Base-by-base conservation (phyloP, 1,140 invertebrate genomes). In the Formica exsecta region DNA sequence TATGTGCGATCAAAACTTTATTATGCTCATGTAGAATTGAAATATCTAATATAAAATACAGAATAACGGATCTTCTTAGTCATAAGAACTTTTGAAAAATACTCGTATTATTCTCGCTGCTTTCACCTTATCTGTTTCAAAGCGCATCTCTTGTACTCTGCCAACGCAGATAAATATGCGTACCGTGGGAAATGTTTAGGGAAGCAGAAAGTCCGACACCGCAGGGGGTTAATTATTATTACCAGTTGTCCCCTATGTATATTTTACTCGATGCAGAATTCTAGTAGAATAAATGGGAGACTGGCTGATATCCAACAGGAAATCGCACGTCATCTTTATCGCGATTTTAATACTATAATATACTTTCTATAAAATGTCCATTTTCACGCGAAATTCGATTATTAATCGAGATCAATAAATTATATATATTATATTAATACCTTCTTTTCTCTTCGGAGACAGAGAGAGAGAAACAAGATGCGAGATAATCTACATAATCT, bases 381-480 rank as follows among this genome's bases (percentile, higher is more conserved):
- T 59, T 57, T 73, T 81, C 25, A 44, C 48, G 13, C 4, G 13
- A 2, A 5, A 80, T 57, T 19, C 5, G n/a, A 38, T 51, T 83
- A 61, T 73, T 41, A 29, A 83, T 83, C 29, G 22, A 65, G 61
- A 68, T 79, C n/a, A 68, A 81, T 61, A 79, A 68, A 68, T 19
- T 9, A 36, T 22, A 32, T 38, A 7, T 13, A 4, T 22, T 25
- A 32, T 32, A 32, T 32, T 3, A 32, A 4, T 32, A 32, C 3
- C 3, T 32, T 32, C 3, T 3, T 4, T 32, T 32, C 32, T 66
- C 61, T 22, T 9, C 25, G 9, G 1, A 44, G 8, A 8, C 8
- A 11, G 41, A 44, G 13, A 16, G 44, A 48, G 44, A 16, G 13
- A 48, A 25, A 4, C 32, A 32, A 38, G 9, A 32, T 36, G 6